Percentiles rank a stretch among this genome's conserved stretches.
phyloP scores from a whole-genome alignment of 2,113 vertebrate genomes.

The Peromyscus maniculatus region DNA sequence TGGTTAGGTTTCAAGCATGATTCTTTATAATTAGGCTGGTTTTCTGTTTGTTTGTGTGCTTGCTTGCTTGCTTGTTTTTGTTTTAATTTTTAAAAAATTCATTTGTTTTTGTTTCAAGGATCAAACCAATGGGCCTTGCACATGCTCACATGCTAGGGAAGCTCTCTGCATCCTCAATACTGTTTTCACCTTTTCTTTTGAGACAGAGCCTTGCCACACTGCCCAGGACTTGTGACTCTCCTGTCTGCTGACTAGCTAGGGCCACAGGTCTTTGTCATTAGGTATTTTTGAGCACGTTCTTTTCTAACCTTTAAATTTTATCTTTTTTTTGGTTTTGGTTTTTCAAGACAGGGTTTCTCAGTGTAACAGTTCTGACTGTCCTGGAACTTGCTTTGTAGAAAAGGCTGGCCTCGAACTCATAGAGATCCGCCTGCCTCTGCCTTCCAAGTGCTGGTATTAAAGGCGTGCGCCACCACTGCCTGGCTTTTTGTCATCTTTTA shows the following conservation, averaged over 20 bases:
- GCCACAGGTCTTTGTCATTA: neutral
- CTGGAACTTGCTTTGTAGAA: too few species aligned
- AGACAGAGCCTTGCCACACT: neutral
- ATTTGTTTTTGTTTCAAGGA: neutral
- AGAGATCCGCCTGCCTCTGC: too few species aligned
- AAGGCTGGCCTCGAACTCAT: too few species aligned
- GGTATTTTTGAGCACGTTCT: constrained; percentile 12
- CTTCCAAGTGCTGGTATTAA: too few species aligned
- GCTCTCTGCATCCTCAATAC: neutral
- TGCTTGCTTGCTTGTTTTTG: neutral
- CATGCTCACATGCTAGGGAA: neutral
- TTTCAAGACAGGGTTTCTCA: too few species aligned
- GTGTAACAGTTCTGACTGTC: too few species aligned
- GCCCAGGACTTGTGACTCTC: neutral
- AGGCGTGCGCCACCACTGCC: too few species aligned
- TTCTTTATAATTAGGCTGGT: neutral
- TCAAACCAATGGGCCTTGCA: neutral
- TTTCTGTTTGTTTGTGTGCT: neutral
- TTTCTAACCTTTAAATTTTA: constrained; percentile 10
- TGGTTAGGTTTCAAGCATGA: constrained; percentile 20
- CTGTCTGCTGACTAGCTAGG: neutral
- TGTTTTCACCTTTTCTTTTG: neutral
- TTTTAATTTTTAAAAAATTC: neutral
- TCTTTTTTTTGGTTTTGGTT: neutral
- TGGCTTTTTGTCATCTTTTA: neutral